Evolutionary conservation across 1,140 invertebrate species (phyloP).

Genomic region (Linepithema humile): DNA sequence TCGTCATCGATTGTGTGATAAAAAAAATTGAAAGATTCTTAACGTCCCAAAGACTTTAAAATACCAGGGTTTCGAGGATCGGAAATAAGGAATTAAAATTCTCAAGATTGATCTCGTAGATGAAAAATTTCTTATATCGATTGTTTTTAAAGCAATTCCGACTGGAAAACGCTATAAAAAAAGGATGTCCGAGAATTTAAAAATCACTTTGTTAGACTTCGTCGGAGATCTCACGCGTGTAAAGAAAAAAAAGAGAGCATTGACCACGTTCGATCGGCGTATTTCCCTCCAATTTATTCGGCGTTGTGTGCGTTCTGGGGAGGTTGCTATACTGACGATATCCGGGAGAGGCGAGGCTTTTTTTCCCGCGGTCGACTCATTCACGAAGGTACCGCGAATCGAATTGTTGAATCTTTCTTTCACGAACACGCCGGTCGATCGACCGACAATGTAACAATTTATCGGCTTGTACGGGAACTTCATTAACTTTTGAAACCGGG

Average conservation of each 20-base stretch:
- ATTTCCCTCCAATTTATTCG: constrained; percentile 35
- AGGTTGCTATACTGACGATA: neutral
- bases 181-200: no score
- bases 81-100: no score
- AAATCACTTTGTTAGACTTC: no score
- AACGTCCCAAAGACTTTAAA: no score
- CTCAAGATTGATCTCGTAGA: no score
- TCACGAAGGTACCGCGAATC: constrained; percentile 20
- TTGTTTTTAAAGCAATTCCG: no score
- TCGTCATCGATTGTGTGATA: no score
- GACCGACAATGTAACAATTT: constrained; percentile 38
- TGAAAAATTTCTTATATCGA: no score
- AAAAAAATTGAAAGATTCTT: no score
- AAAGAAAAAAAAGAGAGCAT: neutral
- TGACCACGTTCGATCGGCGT: neutral
- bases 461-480: constrained; percentile 3
- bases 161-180: no score
- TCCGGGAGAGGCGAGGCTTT: constrained; percentile 20
- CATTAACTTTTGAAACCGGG: constrained; percentile 42
- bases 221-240: no score
- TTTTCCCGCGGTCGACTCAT: constrained; percentile 26
- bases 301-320: constrained; percentile 12
- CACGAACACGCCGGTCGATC: neutral
- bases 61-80: no score
- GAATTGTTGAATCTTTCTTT: constrained; percentile 41